phyloP scores from a whole-genome alignment of 2,888 invertebrate genomes.

The Agriotes lineatus region DNA sequence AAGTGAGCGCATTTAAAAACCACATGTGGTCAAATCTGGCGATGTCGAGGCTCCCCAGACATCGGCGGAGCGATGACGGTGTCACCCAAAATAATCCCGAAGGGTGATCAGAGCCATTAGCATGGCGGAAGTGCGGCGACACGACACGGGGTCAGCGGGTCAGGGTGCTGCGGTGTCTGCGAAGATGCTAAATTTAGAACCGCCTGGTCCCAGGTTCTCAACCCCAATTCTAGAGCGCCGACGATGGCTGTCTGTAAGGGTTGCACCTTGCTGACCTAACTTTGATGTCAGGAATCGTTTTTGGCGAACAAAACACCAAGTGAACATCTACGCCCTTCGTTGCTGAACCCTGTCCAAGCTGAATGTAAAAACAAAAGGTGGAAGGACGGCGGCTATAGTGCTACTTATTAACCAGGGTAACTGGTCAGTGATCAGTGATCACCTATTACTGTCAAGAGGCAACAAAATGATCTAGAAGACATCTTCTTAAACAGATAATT shows the following conservation, averaged over 20 bases:
- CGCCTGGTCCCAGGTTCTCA: conserved; percentile 4
- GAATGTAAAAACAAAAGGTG: too few relatives aligned
- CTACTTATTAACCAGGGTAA: too few relatives aligned
- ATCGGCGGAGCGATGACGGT: not conserved
- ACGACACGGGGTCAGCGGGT: conserved; percentile 55
- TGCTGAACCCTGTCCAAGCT: too few relatives aligned
- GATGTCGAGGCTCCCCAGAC: conserved; percentile 6
- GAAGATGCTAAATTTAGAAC: conserved; percentile 46
- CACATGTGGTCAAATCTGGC: conserved; percentile 36
- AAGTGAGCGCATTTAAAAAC: conserved; percentile 9
- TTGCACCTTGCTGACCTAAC: not conserved
- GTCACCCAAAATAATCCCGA: conserved; percentile 40
- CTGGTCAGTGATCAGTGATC: too few relatives aligned
- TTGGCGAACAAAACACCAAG: too few relatives aligned
- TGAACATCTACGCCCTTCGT: too few relatives aligned
- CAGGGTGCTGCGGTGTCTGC: conserved; percentile 49
- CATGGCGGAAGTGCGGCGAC: conserved; percentile 55
- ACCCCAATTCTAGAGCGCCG: conserved; percentile 2
- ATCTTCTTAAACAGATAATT: too few relatives aligned
- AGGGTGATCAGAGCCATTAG: conserved; percentile 53
- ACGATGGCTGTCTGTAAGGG: not conserved
- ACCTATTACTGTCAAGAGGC: too few relatives aligned
- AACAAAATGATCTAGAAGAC: too few relatives aligned
- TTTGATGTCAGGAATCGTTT: too few relatives aligned
- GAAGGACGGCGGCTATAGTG: too few relatives aligned